Base-by-base conservation (phyloP, 1,140 invertebrate species). In the Rhopalosiphum padi region DNA sequence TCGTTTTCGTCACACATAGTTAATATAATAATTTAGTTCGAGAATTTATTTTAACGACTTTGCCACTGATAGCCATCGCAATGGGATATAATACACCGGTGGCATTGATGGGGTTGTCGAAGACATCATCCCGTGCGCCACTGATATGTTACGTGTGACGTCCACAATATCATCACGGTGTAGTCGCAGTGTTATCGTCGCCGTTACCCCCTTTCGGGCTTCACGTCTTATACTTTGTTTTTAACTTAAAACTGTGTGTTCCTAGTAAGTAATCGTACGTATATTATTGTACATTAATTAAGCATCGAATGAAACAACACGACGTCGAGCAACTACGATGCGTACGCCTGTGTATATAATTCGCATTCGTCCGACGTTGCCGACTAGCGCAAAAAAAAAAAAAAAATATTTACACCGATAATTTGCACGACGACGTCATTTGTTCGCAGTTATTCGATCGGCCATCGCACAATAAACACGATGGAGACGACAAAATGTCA, bases 401-500 rank as follows among this genome's bases (percentile, higher is more conserved):
- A 5, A n/a, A 77, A n/a, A 77, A 77, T n/a, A n/a, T n/a, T 11
- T 15, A n/a, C n/a, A n/a, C 60, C 60, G 60, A 77, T 77, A 77
- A 77, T 15, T 77, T 23, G 30, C 30, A 5, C 60, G 60, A n/a
- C 60, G 60, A 83, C 37, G 82, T 83, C 82, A 83, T 83, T 83
- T 83, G n/a, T 41, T 83, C 82, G 35, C 82, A 83, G 82, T 83
- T 83, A 9, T 83, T 83, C 37, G 37, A 41, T 21, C 82, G 82
- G 82, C 82, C 82, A 83, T 83, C 35, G 82, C 18, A 41, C 37
- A 23, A 22, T 23, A 41, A 41, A 83, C 82, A 23, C 35, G 82
- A 83, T 41, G 82, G 82, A 37, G 82, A 83, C 82, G 35, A 83
- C n/a, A 83, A 83, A 83, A 83, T 83, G 82, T 83, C 82, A 8